phyloP scores from a whole-genome alignment of 2,888 invertebrate species.

The Ischnura elegans region DNA sequence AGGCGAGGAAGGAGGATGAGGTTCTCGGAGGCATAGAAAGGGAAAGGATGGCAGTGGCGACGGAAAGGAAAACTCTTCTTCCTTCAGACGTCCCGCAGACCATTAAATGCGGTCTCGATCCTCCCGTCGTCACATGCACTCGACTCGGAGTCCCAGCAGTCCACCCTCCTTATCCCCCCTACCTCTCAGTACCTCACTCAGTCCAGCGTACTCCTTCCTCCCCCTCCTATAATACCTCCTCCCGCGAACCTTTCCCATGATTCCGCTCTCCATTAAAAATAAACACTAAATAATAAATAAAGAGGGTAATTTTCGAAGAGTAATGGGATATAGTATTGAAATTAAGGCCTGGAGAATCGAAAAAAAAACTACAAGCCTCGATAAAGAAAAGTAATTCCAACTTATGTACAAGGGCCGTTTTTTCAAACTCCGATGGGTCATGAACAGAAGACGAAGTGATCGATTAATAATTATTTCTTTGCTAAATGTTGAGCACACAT shows the following conservation, averaged over 20 bases:
- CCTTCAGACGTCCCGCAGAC: conserved; percentile 39
- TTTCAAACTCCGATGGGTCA: no score
- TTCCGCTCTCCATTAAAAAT: conserved; percentile 1
- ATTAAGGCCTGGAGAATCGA: no score
- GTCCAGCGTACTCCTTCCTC: background rate
- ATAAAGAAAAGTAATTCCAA: no score
- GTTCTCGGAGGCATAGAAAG: background rate
- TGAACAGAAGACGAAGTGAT: no score
- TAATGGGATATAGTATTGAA: no score
- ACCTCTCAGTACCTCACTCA: conserved; percentile 27
- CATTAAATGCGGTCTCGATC: conserved; percentile 53
- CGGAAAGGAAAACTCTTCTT: conserved; percentile 39
- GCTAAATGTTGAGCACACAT: no score
- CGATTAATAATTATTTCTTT: no score
- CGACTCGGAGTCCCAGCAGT: background rate
- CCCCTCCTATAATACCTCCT: background rate
- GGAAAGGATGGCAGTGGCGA: conserved; percentile 37
- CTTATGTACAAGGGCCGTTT: no score
- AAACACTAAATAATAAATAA: no score
- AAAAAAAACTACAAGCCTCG: no score
- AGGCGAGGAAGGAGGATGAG: background rate
- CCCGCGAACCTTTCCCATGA: background rate
- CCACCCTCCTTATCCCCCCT: background rate
- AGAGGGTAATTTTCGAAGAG: no score
- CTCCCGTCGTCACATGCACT: conserved; percentile 46